Evolutionary conservation across 2,888 invertebrate genomes (phyloP), one percentile per base, ranked within the genome.

Genomic region (Diplolepis rosae): DNA sequence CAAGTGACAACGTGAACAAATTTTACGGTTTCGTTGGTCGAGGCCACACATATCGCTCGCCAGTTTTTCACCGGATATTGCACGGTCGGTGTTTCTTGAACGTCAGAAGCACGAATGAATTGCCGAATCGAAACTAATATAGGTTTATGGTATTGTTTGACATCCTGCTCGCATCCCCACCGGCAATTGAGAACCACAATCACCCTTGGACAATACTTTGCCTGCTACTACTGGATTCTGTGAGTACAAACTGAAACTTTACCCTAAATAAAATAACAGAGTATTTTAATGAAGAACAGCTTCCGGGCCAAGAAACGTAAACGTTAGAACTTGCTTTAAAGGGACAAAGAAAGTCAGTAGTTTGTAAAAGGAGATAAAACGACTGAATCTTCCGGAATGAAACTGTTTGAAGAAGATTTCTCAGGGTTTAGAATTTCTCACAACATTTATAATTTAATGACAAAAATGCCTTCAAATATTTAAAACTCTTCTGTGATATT

Each of bases 41-140:
- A 24, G n/a, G n/a, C n/a, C 61, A 35, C 39, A 39, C 39, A 15
- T 27, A 35, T 22, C 13, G 18, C 45, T 4, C 4, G 22, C 2
- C n/a, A 67, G 65, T 72, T 68, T 71, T 71, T 71, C 68, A 65
- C 42, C 54, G 54, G 71, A 68, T 68, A 67, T 52, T 54, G 50
- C 39, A 52, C 30, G 35, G 24, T 13, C 69, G 71, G 72, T 61
- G 61, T 61, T 74, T 76, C 71, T 71, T 69, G 71, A 75, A 75
- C 68, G 76, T 78, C 75, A 68, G 30, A 39, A 52, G 54, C 76
- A 76, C 68, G 70, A 76, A 78, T 73, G 76, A 71, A 78, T 78
- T 73, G 78, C 65, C 74, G 70, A 76, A 74, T 69, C 67, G 74
- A 74, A 75, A 74, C 68, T 67, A 32, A 61, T 32, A 50, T 66